Evolutionary conservation across 2,797 vertebrate genomes (phyloP).

Genomic region (Apodemus agrarius): DNA sequence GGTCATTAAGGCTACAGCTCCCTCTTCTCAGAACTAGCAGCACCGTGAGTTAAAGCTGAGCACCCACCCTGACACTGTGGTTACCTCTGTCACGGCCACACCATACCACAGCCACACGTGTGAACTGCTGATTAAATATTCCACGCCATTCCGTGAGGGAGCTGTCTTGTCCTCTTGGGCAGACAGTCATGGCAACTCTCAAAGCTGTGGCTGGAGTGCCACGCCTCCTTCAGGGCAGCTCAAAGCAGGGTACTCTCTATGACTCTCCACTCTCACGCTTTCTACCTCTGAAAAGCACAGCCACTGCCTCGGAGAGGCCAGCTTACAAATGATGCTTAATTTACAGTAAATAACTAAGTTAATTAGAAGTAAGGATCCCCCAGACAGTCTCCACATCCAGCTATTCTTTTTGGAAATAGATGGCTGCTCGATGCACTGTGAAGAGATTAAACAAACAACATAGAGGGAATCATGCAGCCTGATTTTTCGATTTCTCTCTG

Average conservation of each 20-base stretch:
- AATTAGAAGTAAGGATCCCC: conserved; percentile 97
- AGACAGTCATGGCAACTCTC: background rate
- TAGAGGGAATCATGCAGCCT: conserved; percentile 87
- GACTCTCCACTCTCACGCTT: conserved; percentile 66
- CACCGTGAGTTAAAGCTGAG: background rate
- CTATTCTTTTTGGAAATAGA: conserved; percentile 88
- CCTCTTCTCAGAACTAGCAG: background rate
- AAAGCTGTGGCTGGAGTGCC: background rate
- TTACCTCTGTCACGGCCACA: fast-evolving
- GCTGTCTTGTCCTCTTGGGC: background rate
- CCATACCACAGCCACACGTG: fast-evolving
- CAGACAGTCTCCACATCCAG: conserved; percentile 92
- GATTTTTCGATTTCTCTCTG: conserved; percentile 89
- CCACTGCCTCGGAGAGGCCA: conserved; percentile 82
- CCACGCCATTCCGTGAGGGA: background rate
- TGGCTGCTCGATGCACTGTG: conserved; percentile 83
- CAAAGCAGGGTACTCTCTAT: background rate
- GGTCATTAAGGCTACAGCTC: background rate
- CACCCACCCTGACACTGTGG: too few relatives aligned
- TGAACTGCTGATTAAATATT: background rate
- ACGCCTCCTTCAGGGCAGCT: background rate
- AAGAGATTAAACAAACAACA: conserved; percentile 81
- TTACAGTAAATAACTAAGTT: conserved; percentile 93
- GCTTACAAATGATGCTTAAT: conserved; percentile 91
- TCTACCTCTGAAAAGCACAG: conserved; percentile 76